Evolutionary conservation across 2,797 vertebrate genomes (phyloP), one percentile per base, ranked within the genome.

Genomic region (Lophius americanus): DNA sequence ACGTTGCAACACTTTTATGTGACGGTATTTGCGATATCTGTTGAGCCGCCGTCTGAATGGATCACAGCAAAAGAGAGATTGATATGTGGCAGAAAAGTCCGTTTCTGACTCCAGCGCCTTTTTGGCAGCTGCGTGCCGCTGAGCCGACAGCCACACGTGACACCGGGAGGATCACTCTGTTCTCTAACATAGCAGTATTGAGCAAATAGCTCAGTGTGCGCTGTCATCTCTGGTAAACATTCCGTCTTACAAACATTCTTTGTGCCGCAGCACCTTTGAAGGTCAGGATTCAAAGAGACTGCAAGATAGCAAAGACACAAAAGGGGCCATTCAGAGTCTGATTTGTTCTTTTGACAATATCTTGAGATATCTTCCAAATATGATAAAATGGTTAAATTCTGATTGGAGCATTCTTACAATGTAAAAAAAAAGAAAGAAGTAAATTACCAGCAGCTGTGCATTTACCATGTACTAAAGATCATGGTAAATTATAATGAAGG

Each of bases 61-160:
- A 76, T 82, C 64, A 60, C 43, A 80, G 67, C 71, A 70, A n/a
- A 54, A 64, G 64, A 66, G 49, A 5, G 56, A 60, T 58, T 85
- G 86, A 90, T 82, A 81, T 76, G 72, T 76, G 68, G 73, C 75
- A 75, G 64, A 53, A 61, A 74, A 52, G 61, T 68, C 54, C 73
- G 86, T 76, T 89, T 88, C 42, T 76, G 60, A 64, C 69, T 81
- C 56, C 63, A 59, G 23, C 23, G 23, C 23, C 23, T 23, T 23
- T 82, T 73, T 82, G 76, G 82, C 83, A 82, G 81, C 64, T 74
- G 76, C 38, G 76, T 78, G 77, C 81, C 55, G 41, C 65, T 61
- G 76, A 81, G 61, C 73, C 39, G 46, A 66, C 69, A 12, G 68
- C 73, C 78, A 77, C 84, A 72, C 82, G 74, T 76, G 75, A 84